phyloP scores from a whole-genome alignment of 2,888 invertebrate species.

The Creontiades dilutus region DNA sequence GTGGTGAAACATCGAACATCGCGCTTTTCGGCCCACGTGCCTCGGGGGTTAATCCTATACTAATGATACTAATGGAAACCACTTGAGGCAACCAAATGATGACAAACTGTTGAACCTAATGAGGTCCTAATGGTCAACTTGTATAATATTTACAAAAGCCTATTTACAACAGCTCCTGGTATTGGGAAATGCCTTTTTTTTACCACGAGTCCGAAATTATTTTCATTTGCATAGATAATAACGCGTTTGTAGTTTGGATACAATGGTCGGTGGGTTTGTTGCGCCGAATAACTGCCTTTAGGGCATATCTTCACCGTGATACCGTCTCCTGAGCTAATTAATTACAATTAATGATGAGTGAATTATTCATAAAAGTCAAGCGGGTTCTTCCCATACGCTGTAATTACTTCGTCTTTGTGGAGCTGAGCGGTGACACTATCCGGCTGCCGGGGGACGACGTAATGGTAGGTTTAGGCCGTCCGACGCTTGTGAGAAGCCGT shows the following conservation, averaged over 20 bases:
- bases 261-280: constrained; percentile 34
- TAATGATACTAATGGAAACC: constrained; percentile 28
- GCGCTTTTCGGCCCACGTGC: background rate
- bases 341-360: constrained; percentile 37
- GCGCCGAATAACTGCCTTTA: background rate
- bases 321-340: background rate
- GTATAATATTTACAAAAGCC: constrained; percentile 23
- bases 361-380: constrained; percentile 45
- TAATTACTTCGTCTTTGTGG: constrained; percentile 35
- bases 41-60: background rate
- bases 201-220: constrained; percentile 1
- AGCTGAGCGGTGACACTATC: constrained; percentile 43
- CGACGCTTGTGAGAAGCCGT: constrained; percentile 30
- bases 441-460: constrained; percentile 44
- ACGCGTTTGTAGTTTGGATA: constrained; percentile 19
- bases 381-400: constrained; percentile 51
- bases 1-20: background rate
- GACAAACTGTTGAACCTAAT: constrained; percentile 17
- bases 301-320: constrained; percentile 10
- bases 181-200: background rate
- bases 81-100: background rate
- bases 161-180: background rate
- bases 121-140: background rate
- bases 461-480: constrained; percentile 29
- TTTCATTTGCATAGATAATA: constrained; percentile 24